These are phyloP conservation scores for Manis javanica DNA, from an alignment of 2,797 vertebrate species.

Conservation along the genomic window DNA sequence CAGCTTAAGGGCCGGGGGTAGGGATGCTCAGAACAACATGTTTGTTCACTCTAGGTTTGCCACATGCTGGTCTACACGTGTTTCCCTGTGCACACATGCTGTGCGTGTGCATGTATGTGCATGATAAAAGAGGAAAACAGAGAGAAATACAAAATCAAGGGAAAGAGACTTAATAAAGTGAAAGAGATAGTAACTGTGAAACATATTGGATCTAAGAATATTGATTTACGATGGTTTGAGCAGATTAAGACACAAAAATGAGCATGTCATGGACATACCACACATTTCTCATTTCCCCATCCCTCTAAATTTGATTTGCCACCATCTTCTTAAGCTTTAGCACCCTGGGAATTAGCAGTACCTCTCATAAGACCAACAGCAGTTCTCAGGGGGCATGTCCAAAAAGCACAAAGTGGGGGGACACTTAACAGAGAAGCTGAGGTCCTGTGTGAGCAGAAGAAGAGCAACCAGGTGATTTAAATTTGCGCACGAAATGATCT, in stretches of 20 bases:
- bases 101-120: neutral
- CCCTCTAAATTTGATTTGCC: neutral
- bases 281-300: neutral
- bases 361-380: neutral
- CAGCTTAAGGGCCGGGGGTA: neutral
- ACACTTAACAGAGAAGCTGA: neutral
- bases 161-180: neutral
- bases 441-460: neutral
- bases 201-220: neutral
- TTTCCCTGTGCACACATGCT: too few species aligned
- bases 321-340: neutral
- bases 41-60: neutral
- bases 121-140: neutral
- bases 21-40: neutral
- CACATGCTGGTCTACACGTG: neutral
- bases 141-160: neutral
- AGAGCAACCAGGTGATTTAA: neutral
- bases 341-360: neutral
- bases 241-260: neutral
- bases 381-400: neutral
- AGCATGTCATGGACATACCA: neutral
- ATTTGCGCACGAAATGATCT: neutral
- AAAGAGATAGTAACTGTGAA: neutral
- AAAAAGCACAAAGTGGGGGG: rapidly evolving
- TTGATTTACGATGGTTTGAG: neutral